These are phyloP conservation scores for Umimayanthus chanpuru DNA, from an alignment of 92 coral and sea anemone species.

Conservation along the genomic window DNA sequence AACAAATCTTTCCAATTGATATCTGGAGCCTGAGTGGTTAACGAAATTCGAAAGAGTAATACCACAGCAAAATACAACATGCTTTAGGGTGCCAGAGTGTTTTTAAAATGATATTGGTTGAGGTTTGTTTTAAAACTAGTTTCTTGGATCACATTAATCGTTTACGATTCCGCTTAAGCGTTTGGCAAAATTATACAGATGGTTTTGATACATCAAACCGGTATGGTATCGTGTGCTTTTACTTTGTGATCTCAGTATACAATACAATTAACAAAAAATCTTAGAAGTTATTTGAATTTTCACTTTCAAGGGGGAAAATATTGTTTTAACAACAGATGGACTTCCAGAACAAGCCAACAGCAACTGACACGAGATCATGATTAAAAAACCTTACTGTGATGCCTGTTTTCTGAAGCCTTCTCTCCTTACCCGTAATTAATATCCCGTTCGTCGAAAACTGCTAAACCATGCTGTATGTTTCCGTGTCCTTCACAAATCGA, in stretches of 20 bases:
- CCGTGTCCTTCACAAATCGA: background rate
- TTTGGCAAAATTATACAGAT: background rate
- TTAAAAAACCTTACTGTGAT: background rate
- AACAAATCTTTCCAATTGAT: background rate
- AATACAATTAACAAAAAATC: background rate
- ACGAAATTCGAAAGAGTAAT: background rate
- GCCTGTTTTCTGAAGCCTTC: background rate
- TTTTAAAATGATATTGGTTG: background rate
- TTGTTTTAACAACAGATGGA: background rate
- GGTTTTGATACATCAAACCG: background rate
- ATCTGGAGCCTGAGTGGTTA: background rate
- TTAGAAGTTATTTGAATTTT: background rate
- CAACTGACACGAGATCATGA: conserved; percentile 2
- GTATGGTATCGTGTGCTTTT: background rate
- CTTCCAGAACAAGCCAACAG: background rate
- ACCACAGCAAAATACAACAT: background rate
- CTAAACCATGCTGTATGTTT: background rate
- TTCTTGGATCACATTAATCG: background rate
- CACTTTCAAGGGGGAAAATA: background rate
- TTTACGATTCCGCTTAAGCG: background rate
- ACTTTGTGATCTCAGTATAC: background rate
- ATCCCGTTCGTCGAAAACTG: background rate
- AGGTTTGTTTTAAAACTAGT: background rate
- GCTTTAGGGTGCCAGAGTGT: background rate
- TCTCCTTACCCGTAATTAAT: background rate